Conservation (phyloP, 2,113 vertebrate genomes). For the Prunella himalayana region DNA sequence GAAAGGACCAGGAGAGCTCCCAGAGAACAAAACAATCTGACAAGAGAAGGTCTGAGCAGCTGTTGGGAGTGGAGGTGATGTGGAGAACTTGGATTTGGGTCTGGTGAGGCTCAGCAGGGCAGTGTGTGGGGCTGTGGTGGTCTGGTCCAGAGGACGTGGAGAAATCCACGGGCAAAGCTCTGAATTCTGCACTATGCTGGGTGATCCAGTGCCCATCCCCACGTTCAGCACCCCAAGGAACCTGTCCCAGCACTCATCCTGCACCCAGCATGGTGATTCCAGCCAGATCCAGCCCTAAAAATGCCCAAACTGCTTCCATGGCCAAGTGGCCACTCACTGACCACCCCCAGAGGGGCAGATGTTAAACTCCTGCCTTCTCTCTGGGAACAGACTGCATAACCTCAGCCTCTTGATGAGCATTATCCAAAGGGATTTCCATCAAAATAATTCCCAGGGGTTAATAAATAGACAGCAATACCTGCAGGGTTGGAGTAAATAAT, state of each 20-base stretch:
- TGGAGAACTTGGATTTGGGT: background rate
- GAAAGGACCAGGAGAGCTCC: background rate
- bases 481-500: slow-evolving; percentile 32
- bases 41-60: background rate
- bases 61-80: background rate
- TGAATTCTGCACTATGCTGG: accelerated
- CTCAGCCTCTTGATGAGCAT: background rate
- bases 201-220: background rate
- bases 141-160: background rate
- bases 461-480: slow-evolving; percentile 49
- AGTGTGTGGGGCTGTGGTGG: background rate
- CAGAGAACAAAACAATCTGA: background rate
- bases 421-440: slow-evolving; percentile 19
- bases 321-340: background rate
- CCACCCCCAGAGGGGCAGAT: background rate
- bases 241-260: background rate
- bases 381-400: background rate
- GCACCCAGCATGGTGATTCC: background rate
- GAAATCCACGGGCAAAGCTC: background rate
- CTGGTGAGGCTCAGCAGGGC: background rate
- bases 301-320: background rate
- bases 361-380: background rate
- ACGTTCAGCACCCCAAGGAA: accelerated
- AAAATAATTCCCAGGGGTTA: slow-evolving; percentile 37
- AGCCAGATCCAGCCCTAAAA: background rate